Conservation (phyloP, 2,113 vertebrate genomes). For the Rallus limicola region DNA sequence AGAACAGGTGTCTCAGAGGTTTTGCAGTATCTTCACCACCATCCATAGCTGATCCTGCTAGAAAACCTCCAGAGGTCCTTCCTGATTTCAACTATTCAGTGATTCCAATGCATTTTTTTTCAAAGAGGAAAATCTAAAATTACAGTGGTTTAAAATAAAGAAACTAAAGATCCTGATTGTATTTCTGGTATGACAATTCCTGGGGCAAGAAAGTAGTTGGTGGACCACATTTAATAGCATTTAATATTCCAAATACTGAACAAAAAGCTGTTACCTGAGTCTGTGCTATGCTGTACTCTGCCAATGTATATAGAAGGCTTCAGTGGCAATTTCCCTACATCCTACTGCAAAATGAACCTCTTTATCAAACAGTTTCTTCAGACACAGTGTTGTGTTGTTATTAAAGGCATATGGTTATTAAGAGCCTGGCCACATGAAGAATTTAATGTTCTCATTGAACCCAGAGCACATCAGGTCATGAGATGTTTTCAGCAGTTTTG, state of each 20-base stretch:
- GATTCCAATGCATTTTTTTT: background rate
- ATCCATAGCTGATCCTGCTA: background rate
- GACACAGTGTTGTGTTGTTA: background rate
- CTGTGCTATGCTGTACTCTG: background rate
- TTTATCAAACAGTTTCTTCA: background rate
- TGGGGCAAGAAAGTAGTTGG: background rate
- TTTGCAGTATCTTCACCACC: background rate
- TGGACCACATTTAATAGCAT: background rate
- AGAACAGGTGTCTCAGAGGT: background rate
- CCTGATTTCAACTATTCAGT: background rate
- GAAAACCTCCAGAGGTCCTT: background rate
- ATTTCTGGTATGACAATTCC: background rate
- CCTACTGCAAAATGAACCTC: background rate
- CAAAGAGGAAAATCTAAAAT: background rate
- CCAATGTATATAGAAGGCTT: background rate
- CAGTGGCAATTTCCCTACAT: background rate
- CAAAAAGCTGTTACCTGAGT: background rate
- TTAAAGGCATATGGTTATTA: background rate
- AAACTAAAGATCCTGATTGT: background rate
- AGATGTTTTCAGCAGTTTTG: constrained; percentile 7
- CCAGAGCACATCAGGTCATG: background rate
- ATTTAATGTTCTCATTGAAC: background rate
- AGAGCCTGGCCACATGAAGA: background rate
- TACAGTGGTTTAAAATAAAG: background rate
- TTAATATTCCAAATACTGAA: background rate